Percentiles rank a stretch among this genome's conserved stretches.
Conservation (phyloP, 2,888 invertebrate genomes). For the Trilocha varians region DNA sequence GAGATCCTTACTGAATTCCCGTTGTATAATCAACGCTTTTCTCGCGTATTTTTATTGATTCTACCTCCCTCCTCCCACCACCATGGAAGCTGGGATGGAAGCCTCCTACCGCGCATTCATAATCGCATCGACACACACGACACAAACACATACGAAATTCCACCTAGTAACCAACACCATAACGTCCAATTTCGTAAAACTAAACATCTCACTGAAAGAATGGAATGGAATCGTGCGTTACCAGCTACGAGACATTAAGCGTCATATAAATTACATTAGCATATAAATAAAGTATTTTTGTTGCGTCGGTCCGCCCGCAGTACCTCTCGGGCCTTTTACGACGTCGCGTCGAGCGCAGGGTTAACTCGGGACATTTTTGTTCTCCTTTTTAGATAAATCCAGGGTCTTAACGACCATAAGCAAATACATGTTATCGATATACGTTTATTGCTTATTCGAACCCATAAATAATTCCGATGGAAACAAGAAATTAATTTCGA, state of each 20-base stretch:
- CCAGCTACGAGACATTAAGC: conserved; percentile 71
- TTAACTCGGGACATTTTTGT: conserved; percentile 62
- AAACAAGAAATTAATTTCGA: conserved; percentile 67
- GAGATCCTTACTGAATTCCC: conserved; percentile 56
- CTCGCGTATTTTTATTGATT: conserved; percentile 73
- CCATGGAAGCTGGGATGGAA: conserved; percentile 60
- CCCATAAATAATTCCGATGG: conserved; percentile 65
- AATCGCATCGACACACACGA: conserved; percentile 68
- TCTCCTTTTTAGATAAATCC: conserved; percentile 71
- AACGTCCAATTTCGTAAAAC: conserved; percentile 33
- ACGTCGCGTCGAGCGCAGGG: conserved; percentile 50
- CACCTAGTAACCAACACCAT: conserved; percentile 35
- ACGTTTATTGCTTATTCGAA: conserved; percentile 68
- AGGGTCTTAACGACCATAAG: conserved; percentile 65
- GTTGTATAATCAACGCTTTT: conserved; percentile 72
- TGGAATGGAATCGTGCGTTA: conserved; percentile 70
- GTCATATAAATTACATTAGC: conserved; percentile 74
- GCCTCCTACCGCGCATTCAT: conserved; percentile 73
- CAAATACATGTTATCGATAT: conserved; percentile 68
- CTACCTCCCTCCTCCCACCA: conserved; percentile 44
- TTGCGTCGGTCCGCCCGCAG: conserved; percentile 50
- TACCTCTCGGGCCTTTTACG: conserved; percentile 63
- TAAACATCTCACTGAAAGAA: conserved; percentile 38
- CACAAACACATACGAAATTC: conserved; percentile 35
- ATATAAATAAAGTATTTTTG: conserved; percentile 74